Base-by-base conservation (phyloP, 1,140 invertebrate species). In the Cecropterus lyciades region DNA sequence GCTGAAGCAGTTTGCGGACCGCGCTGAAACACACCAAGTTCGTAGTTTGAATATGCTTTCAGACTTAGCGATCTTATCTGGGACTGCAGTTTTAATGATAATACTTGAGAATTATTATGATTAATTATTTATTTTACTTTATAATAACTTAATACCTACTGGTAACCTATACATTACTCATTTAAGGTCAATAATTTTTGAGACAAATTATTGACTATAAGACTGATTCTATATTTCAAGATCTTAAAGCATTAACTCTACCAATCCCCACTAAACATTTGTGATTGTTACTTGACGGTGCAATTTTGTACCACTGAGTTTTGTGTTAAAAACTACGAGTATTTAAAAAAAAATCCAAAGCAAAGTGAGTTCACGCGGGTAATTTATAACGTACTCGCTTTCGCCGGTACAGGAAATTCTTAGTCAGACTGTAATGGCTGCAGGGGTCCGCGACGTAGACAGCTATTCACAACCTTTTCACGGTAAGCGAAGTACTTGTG, bases 1-100 rank as follows among this genome's bases (percentile, higher is more conserved):
- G 45, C 45, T 17, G 45, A 17, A 16, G 15, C 15, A 53, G 27
- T 53, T 53, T 53, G 51, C 51, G 51, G 51, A 53, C 51, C 37
- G 15, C 14, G 30, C 30, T n/a, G 8, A 1, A 9, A 7, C 14
- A 53, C 6, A 30, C 27, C 24, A 17, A 53, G 14, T 40, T 53
- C 11, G 30, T n/a, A 10, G 27, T 37, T 53, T 40, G 51, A 16
- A 40, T 40, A 17, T 37, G 51, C 27, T 17, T 17, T 40, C 14
- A 17, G 46, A 20, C 16, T 49, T 49, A 20, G 46, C 7, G 24
- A 11, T 30, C 11, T 7, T 27, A 51, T 15, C 49, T 51, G 20
- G 24, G 27, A 27, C 20, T 51, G 24, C 20, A 30, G 24, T 15
- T 30, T 51, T 6, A 30, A 8, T 5, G 3, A 6, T 0, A 5